These are phyloP conservation scores for Ladona fulva DNA, from an alignment of 1,140 invertebrate genomes.

Conservation along the genomic window DNA sequence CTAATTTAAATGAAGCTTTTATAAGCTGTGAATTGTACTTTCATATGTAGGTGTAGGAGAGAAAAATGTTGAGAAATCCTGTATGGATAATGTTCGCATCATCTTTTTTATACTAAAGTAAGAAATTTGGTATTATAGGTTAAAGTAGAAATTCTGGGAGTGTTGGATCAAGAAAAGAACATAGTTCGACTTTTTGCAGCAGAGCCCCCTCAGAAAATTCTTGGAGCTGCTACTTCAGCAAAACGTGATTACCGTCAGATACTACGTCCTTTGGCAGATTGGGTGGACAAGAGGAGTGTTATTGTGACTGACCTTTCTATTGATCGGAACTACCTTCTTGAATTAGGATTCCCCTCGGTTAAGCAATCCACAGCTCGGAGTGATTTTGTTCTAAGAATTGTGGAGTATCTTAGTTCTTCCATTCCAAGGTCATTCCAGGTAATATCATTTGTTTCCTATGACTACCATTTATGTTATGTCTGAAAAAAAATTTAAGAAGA, in stretches of 20 bases:
- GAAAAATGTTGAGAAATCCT: too few species aligned
- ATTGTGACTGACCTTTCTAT: conserved; percentile 75
- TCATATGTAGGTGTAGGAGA: too few species aligned
- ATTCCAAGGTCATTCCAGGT: conserved; percentile 49
- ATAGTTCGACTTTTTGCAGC: conserved; percentile 66
- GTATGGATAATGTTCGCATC: too few species aligned
- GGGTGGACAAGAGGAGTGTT: conserved; percentile 66
- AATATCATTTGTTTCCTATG: neutral
- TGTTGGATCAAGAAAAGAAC: conserved; percentile 66
- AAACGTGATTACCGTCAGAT: conserved; percentile 37
- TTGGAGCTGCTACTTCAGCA: neutral
- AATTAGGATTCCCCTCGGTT: conserved; percentile 68
- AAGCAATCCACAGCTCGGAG: conserved; percentile 47
- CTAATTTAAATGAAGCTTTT: too few species aligned
- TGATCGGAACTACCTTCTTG: conserved; percentile 61
- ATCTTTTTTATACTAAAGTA: too few species aligned
- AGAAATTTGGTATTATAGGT: conserved; percentile 35
- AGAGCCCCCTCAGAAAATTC: conserved; percentile 50
- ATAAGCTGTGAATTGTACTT: too few species aligned
- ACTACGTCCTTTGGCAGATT: conserved; percentile 61
- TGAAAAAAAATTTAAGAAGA: too few species aligned
- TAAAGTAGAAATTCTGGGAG: conserved; percentile 79
- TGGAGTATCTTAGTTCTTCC: conserved; percentile 76
- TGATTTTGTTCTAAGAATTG: conserved; percentile 49
- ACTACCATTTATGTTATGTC: too few species aligned